phyloP scores from a whole-genome alignment of 2,888 invertebrate genomes.

The Leptodirus hochenwartii region DNA sequence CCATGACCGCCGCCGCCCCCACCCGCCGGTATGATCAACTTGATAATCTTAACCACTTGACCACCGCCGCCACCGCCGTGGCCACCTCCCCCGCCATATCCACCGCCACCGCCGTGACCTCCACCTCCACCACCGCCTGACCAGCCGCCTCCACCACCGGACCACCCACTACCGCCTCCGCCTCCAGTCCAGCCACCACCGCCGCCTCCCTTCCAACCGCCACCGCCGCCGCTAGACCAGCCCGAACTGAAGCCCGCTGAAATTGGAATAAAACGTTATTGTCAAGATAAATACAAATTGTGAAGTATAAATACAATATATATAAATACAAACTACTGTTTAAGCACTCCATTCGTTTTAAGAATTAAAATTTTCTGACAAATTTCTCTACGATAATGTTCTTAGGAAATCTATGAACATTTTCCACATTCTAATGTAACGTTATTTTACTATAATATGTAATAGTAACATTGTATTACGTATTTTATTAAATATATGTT shows the following conservation, averaged over 20 bases:
- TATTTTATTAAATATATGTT: too few species aligned
- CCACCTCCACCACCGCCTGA: conserved; percentile 7
- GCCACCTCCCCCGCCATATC: conserved; percentile 9
- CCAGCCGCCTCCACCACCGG: conserved; percentile 8
- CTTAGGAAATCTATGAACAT: too few species aligned
- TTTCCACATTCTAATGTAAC: too few species aligned
- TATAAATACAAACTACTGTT: too few species aligned
- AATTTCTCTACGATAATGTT: too few species aligned
- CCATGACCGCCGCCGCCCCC: background rate
- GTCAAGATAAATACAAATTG: too few species aligned
- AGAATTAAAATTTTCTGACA: too few species aligned
- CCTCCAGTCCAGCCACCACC: conserved; percentile 8
- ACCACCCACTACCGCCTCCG: conserved; percentile 9
- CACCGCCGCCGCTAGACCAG: conserved; percentile 12
- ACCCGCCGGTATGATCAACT: conserved; percentile 6
- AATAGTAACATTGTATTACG: too few species aligned
- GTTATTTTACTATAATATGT: too few species aligned
- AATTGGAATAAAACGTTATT: conserved; percentile 7
- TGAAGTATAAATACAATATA: too few species aligned
- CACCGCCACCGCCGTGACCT: conserved; percentile 8
- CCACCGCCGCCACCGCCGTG: conserved; percentile 9
- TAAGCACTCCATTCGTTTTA: too few species aligned
- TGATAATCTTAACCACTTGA: conserved; percentile 10
- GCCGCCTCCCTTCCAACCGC: conserved; percentile 7
- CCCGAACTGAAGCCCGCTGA: conserved; percentile 12